Conservation (phyloP, 2,797 vertebrate genomes). For the Pantherophis alleghaniensis region DNA sequence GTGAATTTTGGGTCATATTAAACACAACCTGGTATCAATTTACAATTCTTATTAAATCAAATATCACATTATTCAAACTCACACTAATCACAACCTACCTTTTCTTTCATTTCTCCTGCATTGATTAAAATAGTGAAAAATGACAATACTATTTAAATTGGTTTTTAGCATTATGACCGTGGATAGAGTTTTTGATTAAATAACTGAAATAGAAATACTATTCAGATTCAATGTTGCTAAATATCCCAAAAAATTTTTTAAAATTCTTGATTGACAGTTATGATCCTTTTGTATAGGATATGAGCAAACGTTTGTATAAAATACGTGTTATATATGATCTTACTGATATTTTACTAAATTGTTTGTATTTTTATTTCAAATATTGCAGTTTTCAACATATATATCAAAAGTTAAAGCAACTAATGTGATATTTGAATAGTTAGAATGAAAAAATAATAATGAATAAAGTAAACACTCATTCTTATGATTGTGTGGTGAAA, state of each 20-base stretch:
- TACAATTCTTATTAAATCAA: not conserved
- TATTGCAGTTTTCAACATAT: not conserved
- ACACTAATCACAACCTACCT: not conserved
- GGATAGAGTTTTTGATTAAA: not conserved
- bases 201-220: not conserved
- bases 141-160: not conserved
- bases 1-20: not conserved
- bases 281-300: not conserved
- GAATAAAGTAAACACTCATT: not conserved
- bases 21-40: not conserved
- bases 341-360: not conserved
- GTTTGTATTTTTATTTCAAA: not conserved
- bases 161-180: not conserved
- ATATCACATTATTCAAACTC: not conserved
- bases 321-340: not conserved
- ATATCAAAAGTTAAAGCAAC: not conserved
- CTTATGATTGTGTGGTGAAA: not conserved
- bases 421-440: not conserved
- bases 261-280: not conserved
- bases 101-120: constrained; percentile 39
- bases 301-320: not conserved
- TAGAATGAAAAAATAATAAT: not conserved
- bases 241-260: not conserved
- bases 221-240: not conserved
- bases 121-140: constrained; percentile 18